phyloP scores from a whole-genome alignment of 2,888 invertebrate genomes.

The Eupithecia subumbrata region DNA sequence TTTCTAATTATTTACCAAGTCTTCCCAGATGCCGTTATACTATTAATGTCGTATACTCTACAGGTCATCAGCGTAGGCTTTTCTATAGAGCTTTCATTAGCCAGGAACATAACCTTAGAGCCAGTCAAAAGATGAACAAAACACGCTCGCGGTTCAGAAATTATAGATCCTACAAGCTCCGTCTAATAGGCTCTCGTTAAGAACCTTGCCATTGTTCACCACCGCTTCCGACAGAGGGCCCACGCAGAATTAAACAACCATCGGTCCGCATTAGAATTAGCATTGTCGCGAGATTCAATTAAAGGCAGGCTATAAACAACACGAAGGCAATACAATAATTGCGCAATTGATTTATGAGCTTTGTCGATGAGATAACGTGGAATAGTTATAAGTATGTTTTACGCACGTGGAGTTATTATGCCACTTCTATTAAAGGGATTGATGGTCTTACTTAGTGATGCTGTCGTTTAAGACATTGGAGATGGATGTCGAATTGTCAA shows the following conservation, averaged over 20 bases:
- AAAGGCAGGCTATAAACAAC: conserved; percentile 47
- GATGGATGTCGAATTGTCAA: not conserved
- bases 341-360: conserved; percentile 65
- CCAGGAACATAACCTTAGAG: not conserved
- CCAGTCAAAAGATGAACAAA: conserved; percentile 13
- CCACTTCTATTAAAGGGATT: not conserved
- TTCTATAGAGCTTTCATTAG: not conserved
- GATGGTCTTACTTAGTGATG: not conserved
- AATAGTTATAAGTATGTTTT: conserved; percentile 17
- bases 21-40: not conserved
- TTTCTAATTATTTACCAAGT: not conserved
- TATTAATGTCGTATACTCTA: not conserved
- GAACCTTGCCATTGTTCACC: conserved; percentile 52
- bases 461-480: not conserved
- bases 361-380: conserved; percentile 46
- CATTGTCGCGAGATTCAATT: conserved; percentile 58
- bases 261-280: conserved; percentile 67
- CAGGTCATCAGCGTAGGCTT: not conserved
- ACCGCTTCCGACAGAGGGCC: conserved; percentile 69
- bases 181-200: conserved; percentile 51
- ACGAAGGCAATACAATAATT: conserved; percentile 57
- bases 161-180: conserved; percentile 42
- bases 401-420: conserved; percentile 47
- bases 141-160: conserved; percentile 37
- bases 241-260: conserved; percentile 67